Conservation (phyloP, 1,140 invertebrate species). For the Dendroctonus valens region DNA sequence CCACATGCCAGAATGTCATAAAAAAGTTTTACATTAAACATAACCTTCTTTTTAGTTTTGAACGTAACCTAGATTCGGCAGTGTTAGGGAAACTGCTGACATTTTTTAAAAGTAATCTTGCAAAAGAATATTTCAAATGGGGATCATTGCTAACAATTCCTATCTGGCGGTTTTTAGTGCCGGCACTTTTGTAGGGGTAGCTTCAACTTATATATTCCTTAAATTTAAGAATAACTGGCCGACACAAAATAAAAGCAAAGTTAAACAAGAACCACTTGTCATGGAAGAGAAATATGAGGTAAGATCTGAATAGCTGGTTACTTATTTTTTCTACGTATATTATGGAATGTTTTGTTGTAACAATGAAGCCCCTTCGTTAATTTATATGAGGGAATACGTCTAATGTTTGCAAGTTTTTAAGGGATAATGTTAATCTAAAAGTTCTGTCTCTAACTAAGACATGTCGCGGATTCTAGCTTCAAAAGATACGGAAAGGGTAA, state of each 20-base stretch:
- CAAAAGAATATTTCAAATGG: constrained; percentile 25
- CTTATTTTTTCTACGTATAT: no score
- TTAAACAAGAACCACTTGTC: constrained; percentile 23
- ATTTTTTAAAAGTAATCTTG: neutral
- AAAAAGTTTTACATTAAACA: neutral
- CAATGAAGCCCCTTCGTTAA: no score
- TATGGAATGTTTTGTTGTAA: no score
- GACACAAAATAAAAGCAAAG: constrained; percentile 15
- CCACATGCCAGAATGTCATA: neutral
- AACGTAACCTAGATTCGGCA: neutral
- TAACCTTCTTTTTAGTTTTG: neutral
- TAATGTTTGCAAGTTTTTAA: no score
- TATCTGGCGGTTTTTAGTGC: constrained; percentile 40
- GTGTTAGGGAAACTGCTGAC: neutral
- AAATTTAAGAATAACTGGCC: constrained; percentile 29
- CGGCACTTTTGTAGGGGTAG: constrained; percentile 41
- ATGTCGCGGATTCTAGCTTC: no score
- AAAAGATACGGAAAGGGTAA: no score
- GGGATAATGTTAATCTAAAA: no score
- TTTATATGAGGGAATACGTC: no score
- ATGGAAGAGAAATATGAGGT: constrained; percentile 48
- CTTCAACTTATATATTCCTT: constrained; percentile 38
- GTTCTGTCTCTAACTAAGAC: no score
- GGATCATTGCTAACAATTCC: constrained; percentile 39
- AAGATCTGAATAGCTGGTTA: neutral